Evolutionary conservation across 2,113 vertebrate genomes (phyloP).

Genomic region (Osmerus eperlanus): DNA sequence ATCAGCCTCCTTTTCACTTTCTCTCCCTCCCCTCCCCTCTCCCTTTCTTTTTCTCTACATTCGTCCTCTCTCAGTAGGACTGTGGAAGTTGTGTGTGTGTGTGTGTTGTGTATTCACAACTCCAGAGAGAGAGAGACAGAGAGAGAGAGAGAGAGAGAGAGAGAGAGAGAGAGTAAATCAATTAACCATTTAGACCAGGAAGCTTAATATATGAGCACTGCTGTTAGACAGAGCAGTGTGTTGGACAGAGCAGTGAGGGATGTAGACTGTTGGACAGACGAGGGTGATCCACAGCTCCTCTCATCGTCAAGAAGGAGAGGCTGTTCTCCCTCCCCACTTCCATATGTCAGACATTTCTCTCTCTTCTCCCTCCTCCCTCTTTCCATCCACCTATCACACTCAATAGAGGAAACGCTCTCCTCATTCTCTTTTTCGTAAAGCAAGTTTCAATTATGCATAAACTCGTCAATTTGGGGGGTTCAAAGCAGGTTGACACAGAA

Average conservation of each 20-base stretch:
- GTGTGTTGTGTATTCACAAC: slow-evolving; percentile 11
- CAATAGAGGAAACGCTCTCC: slow-evolving; percentile 28
- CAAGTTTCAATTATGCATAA: slow-evolving; percentile 68
- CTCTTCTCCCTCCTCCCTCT: not conserved
- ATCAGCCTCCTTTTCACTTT: no score
- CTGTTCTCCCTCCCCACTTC: slow-evolving; percentile 25
- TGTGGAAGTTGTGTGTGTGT: slow-evolving; percentile 1
- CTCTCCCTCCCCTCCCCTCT: no score
- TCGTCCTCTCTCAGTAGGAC: not conserved
- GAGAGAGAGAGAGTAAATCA: slow-evolving; percentile 32
- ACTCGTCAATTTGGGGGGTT: slow-evolving; percentile 61
- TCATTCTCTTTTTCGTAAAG: slow-evolving; percentile 57
- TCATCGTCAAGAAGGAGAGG: slow-evolving; percentile 7
- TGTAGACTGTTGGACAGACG: slow-evolving; percentile 2
- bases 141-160: not conserved
- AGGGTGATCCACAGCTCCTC: slow-evolving; percentile 24
- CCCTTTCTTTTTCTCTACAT: slow-evolving; percentile 12
- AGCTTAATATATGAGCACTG: slow-evolving; percentile 38
- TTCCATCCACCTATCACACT: slow-evolving; percentile 27
- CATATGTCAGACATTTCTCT: slow-evolving; percentile 27
- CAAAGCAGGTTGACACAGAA: slow-evolving; percentile 61
- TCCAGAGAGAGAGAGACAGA: slow-evolving; percentile 21
- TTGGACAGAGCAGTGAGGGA: not conserved
- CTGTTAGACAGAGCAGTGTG: not conserved
- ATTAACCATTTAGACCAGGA: slow-evolving; percentile 38